A percentile compares a stretch with the other conserved stretches of the same genome.
Evolutionary conservation across 1,140 invertebrate species (phyloP).

Genomic region (Papilio xuthus): DNA sequence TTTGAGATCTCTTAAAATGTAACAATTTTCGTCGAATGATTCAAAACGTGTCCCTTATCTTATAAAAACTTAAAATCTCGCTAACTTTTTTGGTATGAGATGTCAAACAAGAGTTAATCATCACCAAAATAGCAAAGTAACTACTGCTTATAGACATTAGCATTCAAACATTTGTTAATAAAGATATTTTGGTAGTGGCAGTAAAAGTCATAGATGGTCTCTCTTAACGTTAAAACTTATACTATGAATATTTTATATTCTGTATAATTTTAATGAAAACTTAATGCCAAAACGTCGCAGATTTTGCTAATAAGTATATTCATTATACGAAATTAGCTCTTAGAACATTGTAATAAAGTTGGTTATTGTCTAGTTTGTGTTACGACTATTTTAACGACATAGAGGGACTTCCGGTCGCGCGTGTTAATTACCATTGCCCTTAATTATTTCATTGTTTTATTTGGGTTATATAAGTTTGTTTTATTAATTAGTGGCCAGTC

Average conservation of each 20-base stretch:
- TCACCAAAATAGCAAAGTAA: too few relatives aligned
- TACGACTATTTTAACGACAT: neutral
- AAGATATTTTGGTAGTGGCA: neutral
- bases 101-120: too few relatives aligned
- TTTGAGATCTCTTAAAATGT: too few relatives aligned
- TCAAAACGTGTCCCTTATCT: too few relatives aligned
- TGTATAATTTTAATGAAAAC: neutral
- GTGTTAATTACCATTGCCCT: constrained; percentile 28
- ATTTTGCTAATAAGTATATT: neutral
- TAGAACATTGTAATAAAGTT: neutral
- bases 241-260: neutral
- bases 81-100: too few relatives aligned
- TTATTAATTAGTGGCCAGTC: constrained; percentile 23
- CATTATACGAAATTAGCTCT: neutral
- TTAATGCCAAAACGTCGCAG: constrained; percentile 5
- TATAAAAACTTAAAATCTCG: too few relatives aligned
- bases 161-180: neutral
- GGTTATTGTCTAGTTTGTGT: neutral
- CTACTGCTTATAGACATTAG: neutral
- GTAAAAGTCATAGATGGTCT: neutral
- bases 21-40: neutral
- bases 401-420: constrained; percentile 7
- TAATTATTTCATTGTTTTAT: constrained; percentile 34
- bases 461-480: constrained; percentile 30
- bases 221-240: neutral